Percentiles rank a stretch among this genome's conserved stretches.
Conservation (phyloP, 2,888 invertebrate genomes). For the Doris montereyensis region DNA sequence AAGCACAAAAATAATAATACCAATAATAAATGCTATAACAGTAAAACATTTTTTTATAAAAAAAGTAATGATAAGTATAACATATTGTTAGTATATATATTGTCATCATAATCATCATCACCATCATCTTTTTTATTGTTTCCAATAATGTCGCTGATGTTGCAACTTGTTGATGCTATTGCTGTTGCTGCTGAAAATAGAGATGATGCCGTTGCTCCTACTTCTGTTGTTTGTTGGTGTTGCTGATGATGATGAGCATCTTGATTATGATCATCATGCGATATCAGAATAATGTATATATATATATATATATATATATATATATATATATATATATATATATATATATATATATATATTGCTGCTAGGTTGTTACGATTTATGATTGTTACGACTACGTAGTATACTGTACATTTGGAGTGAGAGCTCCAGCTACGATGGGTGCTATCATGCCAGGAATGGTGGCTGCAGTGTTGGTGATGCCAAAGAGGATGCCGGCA, state of each 20-base stretch:
- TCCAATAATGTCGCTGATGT: too few relatives aligned
- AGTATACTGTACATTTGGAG: slow-evolving; percentile 56
- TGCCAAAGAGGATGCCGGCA: slow-evolving; percentile 65
- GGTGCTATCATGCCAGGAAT: slow-evolving; percentile 70
- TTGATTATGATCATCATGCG: background rate
- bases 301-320: background rate
- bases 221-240: too few relatives aligned
- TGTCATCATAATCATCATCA: too few relatives aligned
- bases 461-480: slow-evolving; percentile 65
- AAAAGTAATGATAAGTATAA: background rate
- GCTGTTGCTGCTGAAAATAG: too few relatives aligned
- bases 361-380: too few relatives aligned
- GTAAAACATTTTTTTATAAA: background rate
- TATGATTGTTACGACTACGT: too few relatives aligned
- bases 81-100: background rate
- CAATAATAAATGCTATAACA: background rate
- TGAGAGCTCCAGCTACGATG: slow-evolving; percentile 60
- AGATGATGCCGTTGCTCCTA: too few relatives aligned
- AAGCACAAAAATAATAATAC: background rate
- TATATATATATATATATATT: too few relatives aligned
- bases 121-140: too few relatives aligned
- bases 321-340: background rate
- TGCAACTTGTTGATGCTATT: too few relatives aligned
- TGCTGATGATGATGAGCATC: background rate
- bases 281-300: background rate